phyloP scores from a whole-genome alignment of 2,888 invertebrate genomes.

The Hedya salicella region DNA sequence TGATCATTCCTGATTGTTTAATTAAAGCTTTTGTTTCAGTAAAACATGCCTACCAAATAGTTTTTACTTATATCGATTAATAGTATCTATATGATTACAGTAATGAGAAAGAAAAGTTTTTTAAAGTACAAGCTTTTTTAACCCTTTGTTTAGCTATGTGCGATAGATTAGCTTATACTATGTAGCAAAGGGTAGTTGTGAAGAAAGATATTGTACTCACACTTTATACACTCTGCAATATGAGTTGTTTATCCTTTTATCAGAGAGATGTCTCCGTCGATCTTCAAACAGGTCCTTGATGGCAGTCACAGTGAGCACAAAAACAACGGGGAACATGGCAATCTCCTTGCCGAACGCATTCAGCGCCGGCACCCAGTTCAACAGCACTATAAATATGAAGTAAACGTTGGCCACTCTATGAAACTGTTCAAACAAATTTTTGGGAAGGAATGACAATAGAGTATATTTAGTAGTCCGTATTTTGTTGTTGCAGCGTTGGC shows the following conservation, averaged over 20 bases:
- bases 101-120: no score
- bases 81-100: no score
- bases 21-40: no score
- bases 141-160: no score
- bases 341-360: conserved; percentile 98
- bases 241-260: conserved; percentile 96
- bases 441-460: conserved; percentile 95
- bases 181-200: no score
- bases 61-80: no score
- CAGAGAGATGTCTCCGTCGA: conserved; percentile 93
- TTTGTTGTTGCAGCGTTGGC: conserved; percentile 92
- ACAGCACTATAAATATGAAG: conserved; percentile 97
- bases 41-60: no score
- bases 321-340: conserved; percentile 97
- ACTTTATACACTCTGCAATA: conserved; percentile 96
- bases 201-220: conserved; percentile 79
- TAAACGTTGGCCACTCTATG: conserved; percentile 99
- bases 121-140: no score
- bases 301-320: conserved; percentile 97
- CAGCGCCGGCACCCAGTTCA: conserved; percentile 98
- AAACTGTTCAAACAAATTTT: conserved; percentile 98
- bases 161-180: no score
- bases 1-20: no score
- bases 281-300: conserved; percentile 98
- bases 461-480: conserved; percentile 98